Evolutionary conservation across 1,140 invertebrate genomes (phyloP), one percentile per base, ranked within the genome.

Genomic region (Cydia amplana): DNA sequence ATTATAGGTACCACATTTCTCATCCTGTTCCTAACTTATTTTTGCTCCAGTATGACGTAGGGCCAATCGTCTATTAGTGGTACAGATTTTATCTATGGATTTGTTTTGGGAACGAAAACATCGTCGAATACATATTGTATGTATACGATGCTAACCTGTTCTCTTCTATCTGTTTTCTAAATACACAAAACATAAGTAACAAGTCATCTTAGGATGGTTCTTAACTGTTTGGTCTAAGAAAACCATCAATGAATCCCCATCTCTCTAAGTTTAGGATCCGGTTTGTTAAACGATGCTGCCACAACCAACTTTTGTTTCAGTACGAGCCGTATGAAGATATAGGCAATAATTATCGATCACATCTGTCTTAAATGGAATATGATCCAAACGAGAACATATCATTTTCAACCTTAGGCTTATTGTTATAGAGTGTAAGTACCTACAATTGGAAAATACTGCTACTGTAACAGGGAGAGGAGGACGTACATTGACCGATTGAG

Each of bases 261-360:
- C 72, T 36, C 60, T 18, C 65, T 43, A 70, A 20, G 70, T 55
- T 78, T 84, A 81, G 80, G 81, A 86, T 87, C 86, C 85, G 86
- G 86, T 89, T 89, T 83, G 72, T 79, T 85, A 83, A 70, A 84
- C 84, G 87, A 87, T 85, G 85, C 85, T 80, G 81, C 79, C 77
- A 76, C 81, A 83, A 79, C 84, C 85, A 87, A 89, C 87, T 89
- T 89, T 87, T 89, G 86, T 89, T 86, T 87, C 79, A 87, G 79
- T 84, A 81, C 79, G 73, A 82, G 79, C 80, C 80, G 82, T 80
- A 78, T 87, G 82, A 78, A 80, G 81, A 84, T 83, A 80, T 80
- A 46, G 43, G 43, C 5, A 78, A 79, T n/a, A 77, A 78, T 51
- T 0, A 49, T 25, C 12, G 4, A 49, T 25, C 12, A 43, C 72